A percentile compares a stretch with the other conserved stretches of the same genome.
Evolutionary conservation across 2,797 vertebrate genomes (phyloP).

Genomic region (Propithecus perrieri): DNA sequence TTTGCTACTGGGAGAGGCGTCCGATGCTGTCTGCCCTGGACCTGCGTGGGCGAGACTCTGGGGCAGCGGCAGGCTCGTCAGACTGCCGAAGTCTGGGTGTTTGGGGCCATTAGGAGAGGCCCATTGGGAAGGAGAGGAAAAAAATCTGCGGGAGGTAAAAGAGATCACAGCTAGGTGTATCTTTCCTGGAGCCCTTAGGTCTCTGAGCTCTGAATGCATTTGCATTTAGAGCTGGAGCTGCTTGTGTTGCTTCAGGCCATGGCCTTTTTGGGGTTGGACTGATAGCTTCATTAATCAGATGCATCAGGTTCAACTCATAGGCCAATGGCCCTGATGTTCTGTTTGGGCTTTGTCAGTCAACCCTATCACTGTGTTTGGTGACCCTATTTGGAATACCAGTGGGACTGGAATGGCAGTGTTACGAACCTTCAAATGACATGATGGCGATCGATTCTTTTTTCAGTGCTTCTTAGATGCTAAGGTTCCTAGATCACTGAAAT

Average conservation of each 20-base stretch:
- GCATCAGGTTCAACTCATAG: background rate
- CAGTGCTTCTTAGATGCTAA: background rate
- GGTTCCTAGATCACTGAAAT: background rate
- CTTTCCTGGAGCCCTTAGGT: background rate
- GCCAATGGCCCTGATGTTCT: background rate
- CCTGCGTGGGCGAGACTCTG: background rate
- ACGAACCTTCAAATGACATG: background rate
- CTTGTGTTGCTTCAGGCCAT: background rate
- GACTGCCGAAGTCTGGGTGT: background rate
- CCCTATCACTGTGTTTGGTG: fast-evolving
- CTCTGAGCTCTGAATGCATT: background rate
- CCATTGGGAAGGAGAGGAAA: background rate
- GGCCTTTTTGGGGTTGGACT: background rate
- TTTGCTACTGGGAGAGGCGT: background rate
- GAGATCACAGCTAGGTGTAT: background rate
- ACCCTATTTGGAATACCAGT: background rate
- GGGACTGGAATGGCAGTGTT: background rate
- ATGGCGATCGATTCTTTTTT: background rate
- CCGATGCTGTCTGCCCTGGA: background rate
- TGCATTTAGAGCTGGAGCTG: background rate
- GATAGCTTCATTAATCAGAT: background rate
- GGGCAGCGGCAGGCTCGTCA: background rate
- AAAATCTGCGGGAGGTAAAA: background rate
- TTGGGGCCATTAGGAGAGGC: background rate
- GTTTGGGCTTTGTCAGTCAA: background rate